Evolutionary conservation across 2,888 invertebrate species (phyloP), one percentile per base, ranked within the genome.

Genomic region (Tenthredo livida): DNA sequence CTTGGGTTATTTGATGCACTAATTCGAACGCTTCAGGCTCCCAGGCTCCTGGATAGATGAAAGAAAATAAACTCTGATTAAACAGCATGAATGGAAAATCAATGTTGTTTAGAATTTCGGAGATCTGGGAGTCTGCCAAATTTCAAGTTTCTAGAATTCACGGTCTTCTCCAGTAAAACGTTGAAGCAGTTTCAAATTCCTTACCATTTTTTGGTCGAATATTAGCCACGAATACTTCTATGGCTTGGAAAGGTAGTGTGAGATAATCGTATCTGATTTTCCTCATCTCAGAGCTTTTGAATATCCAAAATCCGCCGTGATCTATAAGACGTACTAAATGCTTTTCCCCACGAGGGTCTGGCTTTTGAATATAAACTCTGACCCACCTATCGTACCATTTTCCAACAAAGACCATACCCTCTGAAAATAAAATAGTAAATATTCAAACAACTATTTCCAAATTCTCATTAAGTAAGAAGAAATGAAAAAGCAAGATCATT

Each of bases 231-330:
- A 97, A 96, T 92, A 99, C 98, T 94, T 99, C 99, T 78, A 98
- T 97, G 85, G 99, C 98, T 95, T 99, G 99, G 96, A 99, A 99
- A 84, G 99, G 99, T 93, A 99, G 95, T 85, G 96, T 95, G 95
- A 99, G 97, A 93, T 98, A 99, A 94, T 99, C 99, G 84, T 96
- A 96, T 90, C 98, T 96, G 89, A 99, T 98, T 94, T 99, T 98
- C 92, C 98, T 96, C 91, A 99, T 95, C 88, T 96, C 95, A 85
- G 95, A 94, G 89, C 97, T 96, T 89, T 96, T 96, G 84, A 98
- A 95, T 86, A 95, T 95, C 91, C 96, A 96, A 93, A 97, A 99
- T 82, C 99, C 99, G 78, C 99, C 99, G 91, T 98, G 98, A 94
- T 99, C 99, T 82, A 99, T 96, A 93, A 98, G 97, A 94, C 97